These are phyloP conservation scores for Pegoplata infirma DNA, from an alignment of 2,888 invertebrate species.

Conservation along the genomic window DNA sequence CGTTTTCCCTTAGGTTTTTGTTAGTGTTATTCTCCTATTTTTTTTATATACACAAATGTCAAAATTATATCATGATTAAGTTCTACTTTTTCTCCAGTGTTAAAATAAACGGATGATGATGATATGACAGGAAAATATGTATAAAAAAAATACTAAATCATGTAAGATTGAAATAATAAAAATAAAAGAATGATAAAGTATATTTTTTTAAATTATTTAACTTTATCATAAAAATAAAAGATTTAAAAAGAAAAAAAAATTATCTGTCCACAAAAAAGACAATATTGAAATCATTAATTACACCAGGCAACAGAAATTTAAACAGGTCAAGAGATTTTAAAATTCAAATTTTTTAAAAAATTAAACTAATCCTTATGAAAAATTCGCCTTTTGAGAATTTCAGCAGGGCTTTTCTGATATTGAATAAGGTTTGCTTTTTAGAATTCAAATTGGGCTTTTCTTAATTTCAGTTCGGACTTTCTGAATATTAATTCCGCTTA, in stretches of 20 bases:
- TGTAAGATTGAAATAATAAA: not conserved
- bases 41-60: slow-evolving; percentile 15
- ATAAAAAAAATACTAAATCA: not conserved
- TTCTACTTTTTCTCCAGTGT: not conserved
- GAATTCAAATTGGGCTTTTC: too few relatives aligned
- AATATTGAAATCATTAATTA: not conserved
- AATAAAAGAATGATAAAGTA: not conserved
- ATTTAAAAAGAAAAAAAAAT: not conserved
- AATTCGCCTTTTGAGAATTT: too few relatives aligned
- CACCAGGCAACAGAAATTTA: not conserved
- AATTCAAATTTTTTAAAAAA: too few relatives aligned
- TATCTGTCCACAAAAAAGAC: not conserved
- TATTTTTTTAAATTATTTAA: too few relatives aligned
- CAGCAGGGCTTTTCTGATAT: too few relatives aligned
- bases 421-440: too few relatives aligned
- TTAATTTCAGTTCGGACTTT: too few relatives aligned
- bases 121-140: not conserved
- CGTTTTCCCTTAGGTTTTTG: not conserved
- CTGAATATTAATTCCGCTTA: too few relatives aligned
- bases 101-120: slow-evolving; percentile 4
- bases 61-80: slow-evolving; percentile 1
- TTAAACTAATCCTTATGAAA: too few relatives aligned
- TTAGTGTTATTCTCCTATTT: slow-evolving; percentile 2
- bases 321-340: too few relatives aligned
- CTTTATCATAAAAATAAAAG: not conserved